These are phyloP conservation scores for Ormyrus pomaceus DNA, from an alignment of 2,888 invertebrate genomes.

Conservation along the genomic window DNA sequence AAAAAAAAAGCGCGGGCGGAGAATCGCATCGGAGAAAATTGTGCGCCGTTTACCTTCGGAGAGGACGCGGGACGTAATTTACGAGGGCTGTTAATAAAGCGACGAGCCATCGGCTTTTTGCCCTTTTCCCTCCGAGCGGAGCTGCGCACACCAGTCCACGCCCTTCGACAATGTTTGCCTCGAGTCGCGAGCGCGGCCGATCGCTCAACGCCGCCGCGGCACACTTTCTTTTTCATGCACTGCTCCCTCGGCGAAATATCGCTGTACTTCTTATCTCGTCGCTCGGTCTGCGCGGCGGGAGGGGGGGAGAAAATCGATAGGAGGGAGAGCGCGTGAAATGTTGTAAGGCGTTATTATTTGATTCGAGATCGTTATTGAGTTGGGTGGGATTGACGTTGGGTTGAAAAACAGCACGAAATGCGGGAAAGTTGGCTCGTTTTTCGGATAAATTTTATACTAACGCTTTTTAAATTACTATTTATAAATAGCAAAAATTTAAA, in stretches of 20 bases:
- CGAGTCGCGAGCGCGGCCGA: not conserved
- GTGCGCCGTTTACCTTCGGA: not conserved
- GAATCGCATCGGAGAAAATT: not conserved
- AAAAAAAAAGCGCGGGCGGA: no score
- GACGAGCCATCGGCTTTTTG: not conserved
- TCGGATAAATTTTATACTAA: no score
- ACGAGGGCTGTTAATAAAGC: slow-evolving; percentile 15
- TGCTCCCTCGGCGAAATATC: not conserved
- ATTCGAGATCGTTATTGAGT: no score
- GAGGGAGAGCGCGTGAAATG: not conserved
- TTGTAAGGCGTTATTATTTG: not conserved
- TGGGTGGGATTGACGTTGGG: no score
- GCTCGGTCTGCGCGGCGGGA: no score
- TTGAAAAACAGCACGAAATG: no score
- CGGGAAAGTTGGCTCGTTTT: no score
- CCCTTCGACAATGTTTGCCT: slow-evolving; percentile 30
- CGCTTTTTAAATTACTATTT: no score
- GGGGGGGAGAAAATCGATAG: not conserved
- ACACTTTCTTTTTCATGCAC: not conserved
- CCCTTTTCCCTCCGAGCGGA: not conserved
- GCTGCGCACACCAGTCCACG: not conserved
- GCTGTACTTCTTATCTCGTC: no score
- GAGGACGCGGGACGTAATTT: slow-evolving; percentile 12
- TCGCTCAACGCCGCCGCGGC: not conserved
- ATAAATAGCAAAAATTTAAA: no score